A percentile compares a stretch with the other conserved stretches of the same genome.
Conservation (phyloP, 2,888 invertebrate species). For the Palloptera scutellata region DNA sequence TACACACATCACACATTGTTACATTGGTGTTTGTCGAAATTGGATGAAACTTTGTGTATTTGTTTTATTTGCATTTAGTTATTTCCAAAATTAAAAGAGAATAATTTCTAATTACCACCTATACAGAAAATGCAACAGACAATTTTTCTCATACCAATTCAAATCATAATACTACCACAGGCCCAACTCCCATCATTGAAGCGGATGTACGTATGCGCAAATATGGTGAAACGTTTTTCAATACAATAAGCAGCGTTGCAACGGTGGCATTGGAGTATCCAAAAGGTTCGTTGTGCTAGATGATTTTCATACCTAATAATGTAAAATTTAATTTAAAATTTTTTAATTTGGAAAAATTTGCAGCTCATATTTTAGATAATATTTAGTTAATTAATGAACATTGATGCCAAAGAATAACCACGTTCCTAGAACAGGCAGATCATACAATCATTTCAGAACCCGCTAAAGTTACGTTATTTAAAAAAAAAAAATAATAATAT, state of each 20-base stretch:
- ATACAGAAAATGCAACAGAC: conserved; percentile 44
- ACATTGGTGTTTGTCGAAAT: not conserved
- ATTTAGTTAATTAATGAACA: too few species aligned
- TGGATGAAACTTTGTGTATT: not conserved
- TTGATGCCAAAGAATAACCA: too few species aligned
- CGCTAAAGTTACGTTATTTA: too few species aligned
- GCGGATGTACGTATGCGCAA: conserved; percentile 69
- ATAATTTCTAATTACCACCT: too few species aligned
- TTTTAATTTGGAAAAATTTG: too few species aligned
- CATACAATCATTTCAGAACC: too few species aligned
- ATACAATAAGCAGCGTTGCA: conserved; percentile 74
- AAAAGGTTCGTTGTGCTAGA: conserved; percentile 66
- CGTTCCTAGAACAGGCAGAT: too few species aligned
- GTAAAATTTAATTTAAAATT: too few species aligned
- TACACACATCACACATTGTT: not conserved
- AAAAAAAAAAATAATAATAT: conserved; percentile 26
- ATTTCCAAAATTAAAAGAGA: too few species aligned
- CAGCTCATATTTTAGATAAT: too few species aligned
- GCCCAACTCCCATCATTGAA: conserved; percentile 58
- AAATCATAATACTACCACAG: conserved; percentile 53
- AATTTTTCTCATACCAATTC: conserved; percentile 45
- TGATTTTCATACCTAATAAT: too few species aligned
- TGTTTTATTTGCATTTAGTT: not conserved
- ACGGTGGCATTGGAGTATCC: conserved; percentile 75
- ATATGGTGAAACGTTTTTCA: conserved; percentile 77